Base-by-base conservation (phyloP, 2,888 invertebrate genomes). In the Sclerodermus sp. region DNA sequence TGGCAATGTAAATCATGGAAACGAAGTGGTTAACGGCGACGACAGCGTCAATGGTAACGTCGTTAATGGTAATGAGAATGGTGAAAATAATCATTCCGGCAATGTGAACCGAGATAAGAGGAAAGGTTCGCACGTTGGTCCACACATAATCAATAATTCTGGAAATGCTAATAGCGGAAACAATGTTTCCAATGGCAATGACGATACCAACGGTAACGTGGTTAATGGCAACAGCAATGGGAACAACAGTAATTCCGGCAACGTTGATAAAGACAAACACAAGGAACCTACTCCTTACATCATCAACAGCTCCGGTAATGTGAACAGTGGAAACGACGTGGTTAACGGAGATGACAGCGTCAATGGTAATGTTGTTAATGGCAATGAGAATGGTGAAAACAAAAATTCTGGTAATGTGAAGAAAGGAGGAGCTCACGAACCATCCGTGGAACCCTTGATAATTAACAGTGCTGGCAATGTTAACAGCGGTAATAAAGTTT, bases 11-110 rank as follows among this genome's bases (percentile, higher is more conserved):
- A 52, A 52, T 38, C 23, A 14, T 13, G 29, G 36, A 12, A 58
- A 55, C 30, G 32, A 40, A 12, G 47, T 51, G 18, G 1, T 15
- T 1, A 57, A 55, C 37, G 57, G 52, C 1, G 14, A 38, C 13
- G 57, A 55, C 14, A 18, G 37, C n/a, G 43, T 45, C 1, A 30
- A 47, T 45, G 55, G 55, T 3, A 56, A 53, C 41, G 42, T 58
- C 1, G 48, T 55, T 0, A 16, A 41, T 47, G 47, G 47, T 5
- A 47, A 42, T 18, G n/a, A 23, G 10, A 42, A 42, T 12, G 42
- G 42, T 8, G 13, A 42, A 12, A 51, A 51, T 17, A 9, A 23
- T n/a, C 46, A 46, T 41, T 30, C 44, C 10, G 47, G 38, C n/a
- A 41, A 53, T n/a, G 17, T 47, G 23, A n/a, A n/a, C n/a, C n/a